phyloP scores from a whole-genome alignment of 30 jellyfish, hydroid and myxozoan genomes.

The Cassiopea andromeda region DNA sequence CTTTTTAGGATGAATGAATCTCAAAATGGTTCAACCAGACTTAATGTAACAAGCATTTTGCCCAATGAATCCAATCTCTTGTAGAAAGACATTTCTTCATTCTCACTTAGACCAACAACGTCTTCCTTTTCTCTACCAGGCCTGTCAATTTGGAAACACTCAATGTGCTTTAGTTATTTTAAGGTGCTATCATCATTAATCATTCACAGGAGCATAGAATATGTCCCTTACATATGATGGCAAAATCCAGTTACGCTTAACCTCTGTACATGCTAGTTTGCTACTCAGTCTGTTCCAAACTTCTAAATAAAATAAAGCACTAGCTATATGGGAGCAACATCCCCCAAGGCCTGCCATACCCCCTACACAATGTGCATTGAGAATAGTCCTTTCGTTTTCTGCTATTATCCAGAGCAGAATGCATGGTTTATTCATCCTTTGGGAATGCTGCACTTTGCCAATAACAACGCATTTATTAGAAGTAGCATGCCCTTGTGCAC shows the following conservation, averaged over 20 bases:
- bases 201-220: constrained; percentile 32
- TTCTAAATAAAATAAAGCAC: constrained; percentile 42
- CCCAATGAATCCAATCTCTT: constrained; percentile 20
- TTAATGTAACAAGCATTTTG: constrained; percentile 39
- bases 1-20: constrained; percentile 44
- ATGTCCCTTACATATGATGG: constrained; percentile 63
- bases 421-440: constrained; percentile 65
- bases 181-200: constrained; percentile 41
- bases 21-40: constrained; percentile 52
- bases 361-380: constrained; percentile 56
- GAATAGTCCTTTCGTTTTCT: constrained; percentile 47
- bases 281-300: constrained; percentile 65
- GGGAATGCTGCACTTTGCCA: constrained; percentile 64
- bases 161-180: constrained; percentile 27
- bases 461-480: constrained; percentile 17
- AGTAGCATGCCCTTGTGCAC: constrained; percentile 40
- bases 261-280: constrained; percentile 69
- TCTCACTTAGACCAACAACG: constrained; percentile 26
- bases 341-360: constrained; percentile 75
- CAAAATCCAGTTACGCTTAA: constrained; percentile 55
- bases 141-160: constrained; percentile 27
- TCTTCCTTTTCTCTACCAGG: constrained; percentile 16
- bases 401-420: constrained; percentile 48
- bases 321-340: constrained; percentile 75
- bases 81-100: constrained; percentile 18